Base-by-base conservation (phyloP, 2,888 invertebrate species). In the Lobophora halterata region DNA sequence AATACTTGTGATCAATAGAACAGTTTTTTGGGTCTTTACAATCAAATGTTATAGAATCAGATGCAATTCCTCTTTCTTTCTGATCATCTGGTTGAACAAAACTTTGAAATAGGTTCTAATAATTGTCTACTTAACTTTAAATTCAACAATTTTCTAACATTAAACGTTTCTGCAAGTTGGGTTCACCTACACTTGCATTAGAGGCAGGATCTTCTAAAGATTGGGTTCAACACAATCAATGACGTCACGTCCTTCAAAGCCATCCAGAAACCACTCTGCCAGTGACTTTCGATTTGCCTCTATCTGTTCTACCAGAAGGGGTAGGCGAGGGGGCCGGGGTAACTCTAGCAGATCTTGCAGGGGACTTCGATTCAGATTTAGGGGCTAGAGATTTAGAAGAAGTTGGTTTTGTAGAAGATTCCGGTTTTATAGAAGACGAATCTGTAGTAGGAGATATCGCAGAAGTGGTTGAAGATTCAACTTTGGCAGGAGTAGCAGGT, bases 191-290 rank as follows among this genome's bases (percentile, higher is more conserved):
- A n/a, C n/a, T n/a, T n/a, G n/a, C n/a, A n/a, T n/a, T n/a, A n/a
- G n/a, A n/a, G n/a, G n/a, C n/a, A n/a, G n/a, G n/a, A n/a, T n/a
- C n/a, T n/a, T n/a, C n/a, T n/a, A n/a, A n/a, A n/a, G n/a, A n/a
- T 14, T 14, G 14, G 14, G 5, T 28, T 26, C 31, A 29, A 44
- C 25, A 6, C 7, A 24, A 30, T n/a, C 20, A 25, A n/a, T n/a
- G n/a, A n/a, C n/a, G n/a, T n/a, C n/a, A n/a, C n/a, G n/a, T 19
- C 11, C 11, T 33, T 83, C 89, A 93, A 34, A 93, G 88, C 93
- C 93, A 93, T 1, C 93, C 93, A 7, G 93, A 91, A 44, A 93
- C 90, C 48, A 92, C 88, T 75, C 91, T 91, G 0, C 93, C 93
- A 0, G 93, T 93, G 1, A 91, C 91, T 61, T 91, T 93, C 1